Evolutionary conservation across 2,113 vertebrate genomes (phyloP), one percentile per base, ranked within the genome.

Genomic region (Girardinichthys multiradiatus): DNA sequence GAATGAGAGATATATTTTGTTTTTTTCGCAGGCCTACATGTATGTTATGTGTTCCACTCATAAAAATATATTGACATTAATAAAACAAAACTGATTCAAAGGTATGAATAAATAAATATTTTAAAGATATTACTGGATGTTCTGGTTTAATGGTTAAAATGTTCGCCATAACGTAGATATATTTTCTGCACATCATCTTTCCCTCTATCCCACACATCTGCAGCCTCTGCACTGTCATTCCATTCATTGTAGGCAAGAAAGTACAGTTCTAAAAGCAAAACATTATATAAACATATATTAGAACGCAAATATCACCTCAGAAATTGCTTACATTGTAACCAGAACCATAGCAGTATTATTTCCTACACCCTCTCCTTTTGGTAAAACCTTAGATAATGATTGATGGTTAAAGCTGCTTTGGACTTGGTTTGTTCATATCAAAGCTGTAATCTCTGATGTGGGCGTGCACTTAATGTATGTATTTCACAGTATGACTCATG

Each of bases 401-500:
- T 37, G 51, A 35, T 12, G 6, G 5, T 27, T n/a, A 35, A 58
- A 33, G 24, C 21, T 17, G 6, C 28, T 42, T 42, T 66, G 30
- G 17, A 8, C 7, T 27, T 27, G 3, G 24, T 24, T 58, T 24
- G 21, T 29, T 39, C 9, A 60, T 39, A 24, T 59, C 26, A 24
- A 42, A 9, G 14, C 17, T 35, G n/a, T 45, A 28, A 54, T 39
- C 62, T 31, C 14, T 37, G 15, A 48, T 21, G 13, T 31, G 31
- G 54, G 58, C 21, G 58, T 60, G 27, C 4, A 33, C 51, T 28
- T 35, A 59, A 21, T 27, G 31, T 21, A 27, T 28, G 31, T 51
- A 51, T 54, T 42, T 51, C 29, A 27, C 33, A 24, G 26, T 27
- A 51, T 76, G 77, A 76, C 33, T 72, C 54, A 60, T 48, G 14